A percentile compares a stretch with the other conserved stretches of the same genome.
Conservation (phyloP, 2,888 invertebrate species). For the Eupithecia subfuscata region DNA sequence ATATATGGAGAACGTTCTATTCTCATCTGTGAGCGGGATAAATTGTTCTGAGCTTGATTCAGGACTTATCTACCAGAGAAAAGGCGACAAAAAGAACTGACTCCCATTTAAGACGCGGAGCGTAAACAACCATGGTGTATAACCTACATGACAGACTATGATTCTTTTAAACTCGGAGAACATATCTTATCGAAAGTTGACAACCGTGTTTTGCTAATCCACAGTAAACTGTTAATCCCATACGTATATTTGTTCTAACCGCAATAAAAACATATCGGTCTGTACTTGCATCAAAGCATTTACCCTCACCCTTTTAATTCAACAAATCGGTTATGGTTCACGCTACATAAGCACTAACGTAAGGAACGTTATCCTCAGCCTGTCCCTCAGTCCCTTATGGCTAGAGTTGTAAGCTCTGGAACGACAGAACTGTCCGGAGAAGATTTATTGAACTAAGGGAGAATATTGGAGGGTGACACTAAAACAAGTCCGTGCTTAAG, state of each 20-base stretch:
- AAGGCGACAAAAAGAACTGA: constrained; percentile 46
- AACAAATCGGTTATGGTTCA: constrained; percentile 58
- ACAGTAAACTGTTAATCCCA: background rate
- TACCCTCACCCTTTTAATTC: constrained; percentile 46
- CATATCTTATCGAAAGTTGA: background rate
- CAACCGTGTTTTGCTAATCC: background rate
- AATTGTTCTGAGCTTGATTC: constrained; percentile 44
- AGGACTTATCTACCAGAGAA: constrained; percentile 48
- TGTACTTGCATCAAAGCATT: background rate
- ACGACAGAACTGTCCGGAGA: constrained; percentile 35
- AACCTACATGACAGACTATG: constrained; percentile 2
- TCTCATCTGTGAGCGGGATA: constrained; percentile 32
- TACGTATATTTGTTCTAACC: background rate
- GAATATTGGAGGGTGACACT: constrained; percentile 44
- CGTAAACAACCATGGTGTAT: constrained; percentile 26
- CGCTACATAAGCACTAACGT: constrained; percentile 60
- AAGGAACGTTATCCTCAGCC: constrained; percentile 59
- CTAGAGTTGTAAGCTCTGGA: constrained; percentile 41
- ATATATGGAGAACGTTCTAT: constrained; percentile 45
- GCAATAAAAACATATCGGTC: background rate
- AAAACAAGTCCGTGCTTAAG: constrained; percentile 33
- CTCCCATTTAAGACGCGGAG: constrained; percentile 43
- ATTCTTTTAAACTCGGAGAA: background rate
- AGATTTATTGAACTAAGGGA: constrained; percentile 44
- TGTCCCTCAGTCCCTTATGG: constrained; percentile 58